These are phyloP conservation scores for Cyprinodon tularosa DNA, from an alignment of 2,113 vertebrate species.

Conservation along the genomic window DNA sequence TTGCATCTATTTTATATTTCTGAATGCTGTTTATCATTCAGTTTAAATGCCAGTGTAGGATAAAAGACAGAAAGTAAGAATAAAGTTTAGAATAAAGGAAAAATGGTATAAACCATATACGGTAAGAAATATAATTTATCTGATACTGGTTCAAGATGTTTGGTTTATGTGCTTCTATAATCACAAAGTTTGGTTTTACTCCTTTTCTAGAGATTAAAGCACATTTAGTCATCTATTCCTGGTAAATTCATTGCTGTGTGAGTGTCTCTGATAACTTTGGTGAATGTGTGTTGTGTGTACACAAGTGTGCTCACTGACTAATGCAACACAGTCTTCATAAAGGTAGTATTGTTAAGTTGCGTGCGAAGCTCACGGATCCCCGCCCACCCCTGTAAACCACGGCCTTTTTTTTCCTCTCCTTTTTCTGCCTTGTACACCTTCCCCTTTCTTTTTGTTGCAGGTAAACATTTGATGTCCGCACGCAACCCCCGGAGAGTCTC, in stretches of 20 bases:
- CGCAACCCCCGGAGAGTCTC: slow-evolving; percentile 80
- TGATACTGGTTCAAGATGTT: not conserved
- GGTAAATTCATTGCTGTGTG: slow-evolving; percentile 55
- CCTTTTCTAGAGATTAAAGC: slow-evolving; percentile 19
- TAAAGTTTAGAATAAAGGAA: slow-evolving; percentile 27
- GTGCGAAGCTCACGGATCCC: slow-evolving; percentile 87
- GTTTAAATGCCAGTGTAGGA: slow-evolving; percentile 57
- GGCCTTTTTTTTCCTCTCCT: slow-evolving; percentile 74
- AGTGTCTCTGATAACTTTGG: slow-evolving; percentile 43
- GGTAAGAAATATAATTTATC: not conserved
- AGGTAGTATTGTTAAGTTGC: slow-evolving; percentile 92
- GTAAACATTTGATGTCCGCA: slow-evolving; percentile 79
- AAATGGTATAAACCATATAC: not conserved
- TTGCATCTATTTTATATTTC: slow-evolving; percentile 26
- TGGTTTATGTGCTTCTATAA: not conserved
- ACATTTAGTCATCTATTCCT: slow-evolving; percentile 52
- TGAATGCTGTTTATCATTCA: slow-evolving; percentile 50
- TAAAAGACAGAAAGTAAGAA: slow-evolving; percentile 39
- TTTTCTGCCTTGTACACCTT: slow-evolving; percentile 77
- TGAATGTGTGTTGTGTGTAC: slow-evolving; percentile 40
- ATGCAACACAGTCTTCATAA: slow-evolving; percentile 83
- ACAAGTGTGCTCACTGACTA: slow-evolving; percentile 71
- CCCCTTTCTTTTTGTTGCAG: slow-evolving; percentile 82
- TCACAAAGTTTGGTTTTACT: slow-evolving; percentile 3
- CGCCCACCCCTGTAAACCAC: slow-evolving; percentile 87